phyloP scores from a whole-genome alignment of 2,888 invertebrate genomes.

The Drosophila crucigera region DNA sequence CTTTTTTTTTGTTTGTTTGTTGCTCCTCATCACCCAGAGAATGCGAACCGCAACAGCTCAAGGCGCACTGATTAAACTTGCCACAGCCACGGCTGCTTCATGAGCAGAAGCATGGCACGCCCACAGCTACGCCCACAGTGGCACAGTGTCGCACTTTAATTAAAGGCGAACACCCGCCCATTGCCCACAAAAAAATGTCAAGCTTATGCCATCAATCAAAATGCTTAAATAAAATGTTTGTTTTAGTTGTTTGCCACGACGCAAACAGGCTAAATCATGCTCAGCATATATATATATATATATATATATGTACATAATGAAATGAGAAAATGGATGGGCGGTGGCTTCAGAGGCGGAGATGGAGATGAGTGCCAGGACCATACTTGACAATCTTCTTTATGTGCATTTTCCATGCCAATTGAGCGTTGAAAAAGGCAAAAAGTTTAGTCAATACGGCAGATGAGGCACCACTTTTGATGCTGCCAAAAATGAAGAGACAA shows the following conservation, averaged over 20 bases:
- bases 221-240: constrained; percentile 80
- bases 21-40: constrained; percentile 7
- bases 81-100: constrained; percentile 43
- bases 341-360: background rate
- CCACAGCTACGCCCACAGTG: constrained; percentile 9
- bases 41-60: constrained; percentile 37
- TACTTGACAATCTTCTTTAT: constrained; percentile 63
- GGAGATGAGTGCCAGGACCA: background rate
- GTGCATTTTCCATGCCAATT: constrained; percentile 47
- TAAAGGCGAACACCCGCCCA: constrained; percentile 62
- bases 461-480: constrained; percentile 46
- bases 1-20: constrained; percentile 18
- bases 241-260: constrained; percentile 59
- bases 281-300: background rate
- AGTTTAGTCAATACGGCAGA: constrained; percentile 42
- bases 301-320: background rate
- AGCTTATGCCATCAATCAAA: constrained; percentile 78
- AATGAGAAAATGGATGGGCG: background rate
- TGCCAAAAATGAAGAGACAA: constrained; percentile 36
- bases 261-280: constrained; percentile 38
- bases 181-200: constrained; percentile 54
- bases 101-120: constrained; percentile 43
- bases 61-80: constrained; percentile 55
- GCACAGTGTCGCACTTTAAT: constrained; percentile 60
- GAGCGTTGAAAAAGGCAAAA: constrained; percentile 56